Evolutionary conservation across 2,113 vertebrate genomes (phyloP).

Genomic region (Myrmecobius fasciatus): DNA sequence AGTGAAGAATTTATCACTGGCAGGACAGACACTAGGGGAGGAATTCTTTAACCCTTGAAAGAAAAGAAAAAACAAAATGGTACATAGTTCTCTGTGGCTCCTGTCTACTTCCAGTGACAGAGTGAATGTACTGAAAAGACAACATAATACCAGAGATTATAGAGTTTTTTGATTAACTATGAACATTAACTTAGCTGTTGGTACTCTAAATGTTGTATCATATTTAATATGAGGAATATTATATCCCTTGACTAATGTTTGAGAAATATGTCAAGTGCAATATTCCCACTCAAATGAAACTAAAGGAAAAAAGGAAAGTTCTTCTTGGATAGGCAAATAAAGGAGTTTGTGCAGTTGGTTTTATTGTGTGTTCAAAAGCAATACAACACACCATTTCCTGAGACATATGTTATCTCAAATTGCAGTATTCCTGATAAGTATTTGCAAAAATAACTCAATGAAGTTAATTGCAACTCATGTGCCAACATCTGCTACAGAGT

Average conservation of each 20-base stretch:
- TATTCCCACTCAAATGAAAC: background rate
- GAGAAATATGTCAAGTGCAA: background rate
- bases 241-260: background rate
- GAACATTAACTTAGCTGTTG: background rate
- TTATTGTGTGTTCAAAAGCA: background rate
- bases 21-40: background rate
- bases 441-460: background rate
- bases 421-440: background rate
- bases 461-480: background rate
- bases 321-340: background rate
- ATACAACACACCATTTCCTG: background rate
- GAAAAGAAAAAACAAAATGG: background rate
- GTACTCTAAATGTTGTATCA: background rate
- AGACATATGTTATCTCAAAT: background rate
- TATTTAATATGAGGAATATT: background rate
- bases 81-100: background rate
- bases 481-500: background rate
- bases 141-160: background rate
- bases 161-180: background rate
- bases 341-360: background rate
- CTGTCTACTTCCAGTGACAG: background rate
- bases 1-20: background rate
- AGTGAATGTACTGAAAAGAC: background rate
- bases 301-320: background rate
- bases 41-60: background rate